Evolutionary conservation across 2,888 invertebrate species (phyloP), one percentile per base, ranked within the genome.

Genomic region (Anagyrus pseudococci): DNA sequence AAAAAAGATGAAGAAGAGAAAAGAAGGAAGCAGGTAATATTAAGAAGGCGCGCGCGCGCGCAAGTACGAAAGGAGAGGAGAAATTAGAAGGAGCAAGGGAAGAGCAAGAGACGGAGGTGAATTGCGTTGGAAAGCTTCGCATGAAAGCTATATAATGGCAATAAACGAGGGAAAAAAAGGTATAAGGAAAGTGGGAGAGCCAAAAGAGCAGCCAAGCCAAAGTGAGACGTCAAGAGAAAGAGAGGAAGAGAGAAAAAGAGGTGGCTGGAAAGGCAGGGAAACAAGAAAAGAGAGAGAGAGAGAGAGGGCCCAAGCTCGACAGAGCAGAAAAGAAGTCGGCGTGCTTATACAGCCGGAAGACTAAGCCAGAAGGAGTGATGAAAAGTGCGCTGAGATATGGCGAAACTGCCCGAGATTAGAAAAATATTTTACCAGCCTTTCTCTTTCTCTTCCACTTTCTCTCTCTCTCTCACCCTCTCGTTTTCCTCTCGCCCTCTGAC

Each of bases 131-230:
- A 29, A 52, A 64, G 66, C 62, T 65, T 71, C 66, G 66, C 66
- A 68, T 63, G 62, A 67, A 68, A 69, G 64, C 65, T 70, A 68
- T 70, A 71, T 70, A 71, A 71, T 70, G 56, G 70, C 67, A 71
- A 68, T 70, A 70, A 70, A 69, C 67, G 61, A 64, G 29, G 40
- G 19, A n/a, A n/a, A n/a, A n/a, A n/a, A n/a, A n/a, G n/a, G n/a
- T n/a, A n/a, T n/a, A n/a, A 4, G 44, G 20, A 4, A 7, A 15
- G 19, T n/a, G n/a, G 29, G 29, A 64, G 67, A 66, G 67, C 69
- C n/a, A n/a, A n/a, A n/a, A n/a, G n/a, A n/a, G n/a, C n/a, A n/a
- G n/a, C n/a, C n/a, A n/a, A n/a, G 68, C 67, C 69, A 68, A 69
- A 70, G 69, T 69, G 69, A 69, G 68, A 69, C 60, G 68, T 69